Base-by-base conservation (phyloP, 2,113 vertebrate genomes). In the Perccottus glenii region DNA sequence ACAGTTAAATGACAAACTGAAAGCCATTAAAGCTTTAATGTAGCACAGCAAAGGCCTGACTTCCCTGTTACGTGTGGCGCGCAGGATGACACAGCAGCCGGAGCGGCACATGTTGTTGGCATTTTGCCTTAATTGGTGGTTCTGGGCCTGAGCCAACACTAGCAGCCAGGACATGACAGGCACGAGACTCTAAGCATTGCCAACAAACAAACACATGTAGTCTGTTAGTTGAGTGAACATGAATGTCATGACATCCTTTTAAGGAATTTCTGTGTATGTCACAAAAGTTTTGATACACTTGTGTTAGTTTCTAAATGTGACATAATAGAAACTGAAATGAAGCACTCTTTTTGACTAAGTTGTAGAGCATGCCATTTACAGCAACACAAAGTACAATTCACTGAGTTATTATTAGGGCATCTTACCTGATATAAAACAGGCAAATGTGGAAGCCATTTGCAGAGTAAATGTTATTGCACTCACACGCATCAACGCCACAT, bases 381-480 rank as follows among this genome's bases (percentile, higher is more conserved):
- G 44, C 78, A 60, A 67, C 70, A 73, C 53, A 48, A 70, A 57
- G 61, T 59, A 38, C 66, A 78, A 55, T 84, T 77, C 61, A 49
- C 57, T 70, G 77, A 67, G 57, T 59, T 75, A 67, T 73, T 77
- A 50, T 75, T 77, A 32, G 85, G 86, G 77, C 84, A 72, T 52
- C 91, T 45, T 80, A 71, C 70, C 87, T 84, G 78, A 86, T 76
- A 66, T 70, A 78, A 67, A 63, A 63, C 85, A 65, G 85, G 63
- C 60, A 85, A 90, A 89, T 90, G 55, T 88, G 88, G 85, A 75
- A 86, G 87, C 78, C 74, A 91, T 92, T 96, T 94, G 91, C 79
- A 92, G 89, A 90, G 87, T 94, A 93, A 96, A 93, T 93, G 93
- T 95, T 96, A 94, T 95, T 94, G 90, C 91, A 92, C 89, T 93